Evolutionary conservation across 2,797 vertebrate genomes (phyloP).

Genomic region (Spea hammondii): DNA sequence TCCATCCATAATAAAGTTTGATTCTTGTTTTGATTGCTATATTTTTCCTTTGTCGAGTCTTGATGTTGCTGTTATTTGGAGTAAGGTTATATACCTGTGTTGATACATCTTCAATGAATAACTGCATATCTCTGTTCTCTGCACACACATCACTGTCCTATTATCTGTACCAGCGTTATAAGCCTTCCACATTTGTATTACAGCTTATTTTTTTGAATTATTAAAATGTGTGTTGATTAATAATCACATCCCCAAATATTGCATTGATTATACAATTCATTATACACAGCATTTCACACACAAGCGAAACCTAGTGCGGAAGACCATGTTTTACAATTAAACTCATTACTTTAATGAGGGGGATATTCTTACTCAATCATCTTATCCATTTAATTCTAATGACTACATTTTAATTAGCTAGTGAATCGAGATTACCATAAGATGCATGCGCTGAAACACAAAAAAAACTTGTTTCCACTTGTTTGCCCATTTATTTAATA

Average conservation of each 20-base stretch:
- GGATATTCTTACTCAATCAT: conserved; percentile 57
- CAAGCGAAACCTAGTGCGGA: conserved; percentile 35
- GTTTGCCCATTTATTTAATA: conserved; percentile 49
- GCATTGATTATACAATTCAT: not conserved
- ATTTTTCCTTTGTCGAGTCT: no score
- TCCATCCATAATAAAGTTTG: no score
- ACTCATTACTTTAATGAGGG: conserved; percentile 55
- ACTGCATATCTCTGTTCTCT: no score
- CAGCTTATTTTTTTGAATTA: no score
- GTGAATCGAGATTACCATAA: conserved; percentile 57
- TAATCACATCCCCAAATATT: not conserved
- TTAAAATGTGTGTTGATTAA: not conserved
- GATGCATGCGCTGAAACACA: conserved; percentile 56
- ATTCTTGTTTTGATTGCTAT: no score
- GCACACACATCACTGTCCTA: no score
- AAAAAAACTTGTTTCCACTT: conserved; percentile 36
- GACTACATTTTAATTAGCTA: conserved; percentile 57
- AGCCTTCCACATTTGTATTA: no score
- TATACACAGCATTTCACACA: not conserved
- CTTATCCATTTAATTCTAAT: conserved; percentile 61
- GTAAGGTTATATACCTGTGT: no score
- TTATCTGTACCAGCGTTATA: no score
- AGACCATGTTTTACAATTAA: conserved; percentile 55
- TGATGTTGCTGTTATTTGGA: no score
- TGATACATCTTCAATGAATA: no score